phyloP scores from a whole-genome alignment of 2,888 invertebrate species.

The Nomada ferruginata region DNA sequence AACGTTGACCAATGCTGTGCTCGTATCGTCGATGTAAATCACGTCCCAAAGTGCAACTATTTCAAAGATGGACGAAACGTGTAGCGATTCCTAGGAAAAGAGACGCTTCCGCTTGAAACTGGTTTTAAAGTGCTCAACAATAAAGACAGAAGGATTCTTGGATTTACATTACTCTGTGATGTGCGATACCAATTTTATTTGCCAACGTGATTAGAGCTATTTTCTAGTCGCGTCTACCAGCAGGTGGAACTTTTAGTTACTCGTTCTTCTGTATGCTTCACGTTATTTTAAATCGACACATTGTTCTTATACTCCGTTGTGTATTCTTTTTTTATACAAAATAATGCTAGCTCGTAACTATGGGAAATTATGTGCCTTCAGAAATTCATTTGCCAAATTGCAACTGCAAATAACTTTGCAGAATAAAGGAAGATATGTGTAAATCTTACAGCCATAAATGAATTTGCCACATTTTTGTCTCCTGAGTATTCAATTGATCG shows the following conservation, averaged over 20 bases:
- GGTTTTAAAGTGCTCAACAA: constrained; percentile 2
- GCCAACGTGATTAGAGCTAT: background rate
- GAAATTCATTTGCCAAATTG: no score
- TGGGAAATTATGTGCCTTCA: no score
- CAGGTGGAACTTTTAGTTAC: no score
- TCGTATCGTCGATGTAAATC: constrained; percentile 20
- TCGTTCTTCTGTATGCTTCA: background rate
- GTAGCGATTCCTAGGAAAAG: background rate
- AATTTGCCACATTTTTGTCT: background rate
- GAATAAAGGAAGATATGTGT: no score
- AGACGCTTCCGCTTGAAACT: constrained; percentile 5
- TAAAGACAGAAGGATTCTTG: background rate
- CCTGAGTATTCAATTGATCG: background rate
- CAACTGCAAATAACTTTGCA: no score
- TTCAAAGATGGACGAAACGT: constrained; percentile 4
- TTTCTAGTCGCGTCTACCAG: background rate
- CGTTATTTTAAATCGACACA: no score
- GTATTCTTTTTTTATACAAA: no score
- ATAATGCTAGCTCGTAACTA: no score
- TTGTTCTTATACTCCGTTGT: no score
- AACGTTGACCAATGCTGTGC: constrained; percentile 7
- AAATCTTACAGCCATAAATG: background rate
- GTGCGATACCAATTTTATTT: background rate
- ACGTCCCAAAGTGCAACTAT: constrained; percentile 37
- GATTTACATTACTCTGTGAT: background rate